Base-by-base conservation (phyloP, 2,113 vertebrate species). In the Marmota flaviventris region DNA sequence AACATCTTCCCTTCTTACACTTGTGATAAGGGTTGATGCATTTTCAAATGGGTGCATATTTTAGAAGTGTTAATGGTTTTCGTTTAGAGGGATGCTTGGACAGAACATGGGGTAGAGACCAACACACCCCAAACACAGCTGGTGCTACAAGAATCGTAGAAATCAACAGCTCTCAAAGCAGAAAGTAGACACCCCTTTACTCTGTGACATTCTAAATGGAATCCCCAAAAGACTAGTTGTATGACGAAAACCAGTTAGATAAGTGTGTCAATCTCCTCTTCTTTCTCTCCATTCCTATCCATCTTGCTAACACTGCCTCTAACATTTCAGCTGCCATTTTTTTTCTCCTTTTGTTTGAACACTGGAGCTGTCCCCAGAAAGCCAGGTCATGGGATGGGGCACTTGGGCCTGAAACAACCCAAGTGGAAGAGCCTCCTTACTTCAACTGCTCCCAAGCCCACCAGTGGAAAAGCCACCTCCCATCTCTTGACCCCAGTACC, bases 401-500 rank as follows among this genome's bases (percentile, higher is more conserved):
- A 34, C 45, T 27, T 32, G 48, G 32, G 8, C 18, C 20, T 10
- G 8, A 3, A 58, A 73, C 32, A 39, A 65, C 58, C 61, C 76
- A 72, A 34, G 7, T 14, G 13, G 17, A 25, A 29, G 67, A 9
- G 10, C 32, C 34, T 37, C 18, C 14, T 86, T 16, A 27, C 10
- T 18, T 20, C 22, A 32, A 3, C 11, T 14, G 6, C 9, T 53
- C 58, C 45, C 25, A 51, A 48, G 48, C 87, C 90, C 32, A 8
- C 4, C 73, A 78, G 3, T 0, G 4, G 0, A 34, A 89, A 83
- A 34, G 91, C 73, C 72, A 76, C 83, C 11, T 32, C 93, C 79
- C 77, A 91, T 2, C 37, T 85, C 82, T 65, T 75, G 53, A 89
- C 17, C 42, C 75, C 75, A 53, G 95, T 98, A 99, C 99, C 99